phyloP scores from a whole-genome alignment of 2,888 invertebrate genomes.

The Muscina levida region DNA sequence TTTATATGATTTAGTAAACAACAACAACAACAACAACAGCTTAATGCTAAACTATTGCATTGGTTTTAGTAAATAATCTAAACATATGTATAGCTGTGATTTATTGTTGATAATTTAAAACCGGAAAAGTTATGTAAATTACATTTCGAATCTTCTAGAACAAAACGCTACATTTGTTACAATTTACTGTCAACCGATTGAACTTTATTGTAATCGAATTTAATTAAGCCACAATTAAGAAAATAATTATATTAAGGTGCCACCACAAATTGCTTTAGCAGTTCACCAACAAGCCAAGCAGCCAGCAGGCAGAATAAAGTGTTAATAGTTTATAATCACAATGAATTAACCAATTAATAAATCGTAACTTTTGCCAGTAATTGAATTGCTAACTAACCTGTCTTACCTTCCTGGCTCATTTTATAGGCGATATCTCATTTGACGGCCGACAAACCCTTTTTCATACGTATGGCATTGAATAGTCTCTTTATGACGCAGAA shows the following conservation, averaged over 20 bases:
- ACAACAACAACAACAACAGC: no score
- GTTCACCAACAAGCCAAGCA: background rate
- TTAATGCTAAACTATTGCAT: no score
- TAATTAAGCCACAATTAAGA: constrained; percentile 31
- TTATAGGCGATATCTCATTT: constrained; percentile 90
- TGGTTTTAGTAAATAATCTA: no score
- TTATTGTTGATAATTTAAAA: no score
- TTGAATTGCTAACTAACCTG: background rate
- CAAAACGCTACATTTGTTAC: no score
- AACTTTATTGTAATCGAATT: background rate
- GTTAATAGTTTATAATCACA: constrained; percentile 5
- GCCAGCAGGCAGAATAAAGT: no score
- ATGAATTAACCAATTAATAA: constrained; percentile 2
- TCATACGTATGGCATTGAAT: constrained; percentile 86
- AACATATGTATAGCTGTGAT: no score
- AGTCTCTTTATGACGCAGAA: constrained; percentile 85
- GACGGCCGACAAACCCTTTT: constrained; percentile 83
- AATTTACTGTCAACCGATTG: background rate
- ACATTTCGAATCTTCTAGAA: no score
- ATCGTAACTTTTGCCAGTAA: background rate
- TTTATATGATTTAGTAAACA: no score
- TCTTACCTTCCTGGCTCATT: constrained; percentile 8
- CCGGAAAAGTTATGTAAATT: no score
- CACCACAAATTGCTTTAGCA: constrained; percentile 21
- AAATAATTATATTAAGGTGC: constrained; percentile 27